Evolutionary conservation across 2,797 vertebrate genomes (phyloP).

Genomic region (Hippocampus kuda): DNA sequence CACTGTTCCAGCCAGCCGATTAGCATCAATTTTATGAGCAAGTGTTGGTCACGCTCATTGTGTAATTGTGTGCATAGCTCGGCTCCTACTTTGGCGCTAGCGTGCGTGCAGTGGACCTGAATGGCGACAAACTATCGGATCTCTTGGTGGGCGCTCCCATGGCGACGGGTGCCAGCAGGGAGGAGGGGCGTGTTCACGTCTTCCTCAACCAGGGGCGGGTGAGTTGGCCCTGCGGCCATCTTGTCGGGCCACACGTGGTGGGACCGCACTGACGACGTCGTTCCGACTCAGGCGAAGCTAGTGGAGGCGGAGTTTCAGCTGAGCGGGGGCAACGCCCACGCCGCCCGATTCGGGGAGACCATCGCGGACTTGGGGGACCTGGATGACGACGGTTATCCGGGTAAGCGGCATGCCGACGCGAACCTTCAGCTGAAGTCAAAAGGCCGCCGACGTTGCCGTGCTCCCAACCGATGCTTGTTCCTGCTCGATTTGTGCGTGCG

Average conservation of each 20-base stretch:
- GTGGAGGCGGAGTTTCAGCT: constrained; percentile 72
- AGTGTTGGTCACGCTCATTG: not conserved
- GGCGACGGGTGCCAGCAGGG: constrained; percentile 62
- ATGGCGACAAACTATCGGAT: constrained; percentile 86
- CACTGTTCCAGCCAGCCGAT: too few species aligned
- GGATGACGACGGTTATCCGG: constrained; percentile 87
- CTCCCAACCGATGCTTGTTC: not conserved
- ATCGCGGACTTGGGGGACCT: constrained; percentile 87
- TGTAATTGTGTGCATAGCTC: constrained; percentile 59
- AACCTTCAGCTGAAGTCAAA: not conserved
- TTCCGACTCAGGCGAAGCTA: constrained; percentile 61
- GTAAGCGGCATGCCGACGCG: constrained; percentile 50
- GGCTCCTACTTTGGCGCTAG: constrained; percentile 93
- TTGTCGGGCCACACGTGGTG: not conserved
- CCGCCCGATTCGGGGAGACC: constrained; percentile 85
- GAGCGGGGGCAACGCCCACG: constrained; percentile 73
- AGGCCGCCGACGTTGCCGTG: not conserved
- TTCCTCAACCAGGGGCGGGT: constrained; percentile 90
- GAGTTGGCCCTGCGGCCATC: not conserved
- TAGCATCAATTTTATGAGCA: too few species aligned
- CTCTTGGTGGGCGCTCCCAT: constrained; percentile 90
- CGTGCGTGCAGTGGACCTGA: constrained; percentile 84
- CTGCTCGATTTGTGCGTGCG: constrained; percentile 7
- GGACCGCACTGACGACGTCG: too few species aligned
- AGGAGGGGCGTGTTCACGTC: constrained; percentile 88